Evolutionary conservation across 2,888 invertebrate species (phyloP).

Genomic region (Gisinianus flammeolus): DNA sequence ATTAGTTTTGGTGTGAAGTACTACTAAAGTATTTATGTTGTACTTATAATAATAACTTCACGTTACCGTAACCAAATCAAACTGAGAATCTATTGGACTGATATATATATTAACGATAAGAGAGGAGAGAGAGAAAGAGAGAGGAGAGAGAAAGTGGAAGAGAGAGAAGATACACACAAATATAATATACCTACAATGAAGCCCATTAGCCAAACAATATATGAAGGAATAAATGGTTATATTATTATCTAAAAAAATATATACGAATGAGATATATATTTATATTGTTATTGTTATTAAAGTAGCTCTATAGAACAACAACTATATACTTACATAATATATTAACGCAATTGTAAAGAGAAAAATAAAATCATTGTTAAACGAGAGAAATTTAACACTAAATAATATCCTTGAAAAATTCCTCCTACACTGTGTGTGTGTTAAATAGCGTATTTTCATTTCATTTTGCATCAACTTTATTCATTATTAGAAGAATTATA

Average conservation of each 20-base stretch:
- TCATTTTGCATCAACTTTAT: no score
- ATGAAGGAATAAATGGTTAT: neutral
- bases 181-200: no score
- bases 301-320: no score
- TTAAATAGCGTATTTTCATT: no score
- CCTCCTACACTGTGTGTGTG: no score
- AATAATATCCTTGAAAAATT: no score
- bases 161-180: no score
- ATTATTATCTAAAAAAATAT: neutral
- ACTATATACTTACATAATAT: neutral
- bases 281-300: no score
- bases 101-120: neutral
- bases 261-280: neutral
- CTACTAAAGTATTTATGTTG: neutral
- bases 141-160: neutral
- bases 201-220: neutral
- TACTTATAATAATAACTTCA: conserved; percentile 10
- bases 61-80: conserved; percentile 26
- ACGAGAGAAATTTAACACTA: no score
- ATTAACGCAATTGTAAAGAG: no score
- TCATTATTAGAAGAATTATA: no score
- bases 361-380: no score
- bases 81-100: conserved; percentile 34
- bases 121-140: neutral
- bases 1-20: neutral